phyloP scores from a whole-genome alignment of 1,140 invertebrate species.

The Prorops nasuta region DNA sequence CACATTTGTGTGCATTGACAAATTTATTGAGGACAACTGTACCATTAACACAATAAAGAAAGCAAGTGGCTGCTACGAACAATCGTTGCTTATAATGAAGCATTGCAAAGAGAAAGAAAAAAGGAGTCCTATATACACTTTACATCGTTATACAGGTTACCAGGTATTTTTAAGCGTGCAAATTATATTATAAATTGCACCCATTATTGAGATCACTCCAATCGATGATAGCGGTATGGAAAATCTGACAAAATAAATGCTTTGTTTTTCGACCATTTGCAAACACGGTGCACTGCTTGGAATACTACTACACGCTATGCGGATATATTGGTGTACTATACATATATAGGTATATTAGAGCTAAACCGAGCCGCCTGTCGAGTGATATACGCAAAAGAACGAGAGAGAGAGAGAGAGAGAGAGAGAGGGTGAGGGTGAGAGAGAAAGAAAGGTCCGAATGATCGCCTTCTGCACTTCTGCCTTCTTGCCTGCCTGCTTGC shows the following conservation, averaged over 20 bases:
- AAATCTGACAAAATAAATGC: too few relatives aligned
- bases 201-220: too few relatives aligned
- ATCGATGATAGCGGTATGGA: too few relatives aligned
- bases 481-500: not conserved
- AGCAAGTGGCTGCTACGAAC: conserved; percentile 28
- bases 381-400: too few relatives aligned
- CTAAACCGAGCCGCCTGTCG: too few relatives aligned
- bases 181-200: not conserved
- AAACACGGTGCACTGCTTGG: too few relatives aligned
- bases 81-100: conserved; percentile 24
- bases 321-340: too few relatives aligned
- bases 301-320: too few relatives aligned
- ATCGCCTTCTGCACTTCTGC: not conserved
- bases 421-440: too few relatives aligned
- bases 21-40: conserved; percentile 37
- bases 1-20: conserved; percentile 8
- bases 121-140: not conserved
- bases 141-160: not conserved
- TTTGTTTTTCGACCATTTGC: too few relatives aligned
- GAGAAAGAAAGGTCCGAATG: not conserved
- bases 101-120: conserved; percentile 7
- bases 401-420: too few relatives aligned
- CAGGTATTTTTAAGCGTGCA: not conserved
- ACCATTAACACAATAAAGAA: conserved; percentile 33
- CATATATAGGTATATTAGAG: too few relatives aligned